Evolutionary conservation across 2,888 invertebrate species (phyloP).

Genomic region (Perithous albicinctus): DNA sequence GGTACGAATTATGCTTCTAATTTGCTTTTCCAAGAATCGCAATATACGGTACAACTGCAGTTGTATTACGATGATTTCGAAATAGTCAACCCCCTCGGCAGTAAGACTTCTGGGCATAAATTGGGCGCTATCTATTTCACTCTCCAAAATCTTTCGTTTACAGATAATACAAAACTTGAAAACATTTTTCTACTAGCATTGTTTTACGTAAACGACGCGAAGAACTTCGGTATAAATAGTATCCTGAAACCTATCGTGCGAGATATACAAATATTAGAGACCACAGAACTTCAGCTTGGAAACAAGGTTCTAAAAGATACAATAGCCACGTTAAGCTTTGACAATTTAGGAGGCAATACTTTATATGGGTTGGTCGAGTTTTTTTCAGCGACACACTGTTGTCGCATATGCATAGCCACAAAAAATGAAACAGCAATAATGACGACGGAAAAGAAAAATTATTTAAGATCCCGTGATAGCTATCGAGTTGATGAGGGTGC

Average conservation of each 20-base stretch:
- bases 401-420: slow-evolving; percentile 34
- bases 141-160: not conserved
- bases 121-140: slow-evolving; percentile 9
- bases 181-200: slow-evolving; percentile 14
- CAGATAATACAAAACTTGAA: not conserved
- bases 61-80: slow-evolving; percentile 38
- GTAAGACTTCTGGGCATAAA: slow-evolving; percentile 26
- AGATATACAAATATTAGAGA: slow-evolving; percentile 22
- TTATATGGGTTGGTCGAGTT: slow-evolving; percentile 51
- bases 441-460: slow-evolving; percentile 40
- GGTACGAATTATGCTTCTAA: not conserved
- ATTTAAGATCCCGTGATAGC: slow-evolving; percentile 29
- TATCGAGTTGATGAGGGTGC: not conserved
- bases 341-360: slow-evolving; percentile 59
- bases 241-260: not conserved
- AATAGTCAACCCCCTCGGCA: slow-evolving; percentile 13
- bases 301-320: not conserved
- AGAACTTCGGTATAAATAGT: not conserved
- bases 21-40: not conserved
- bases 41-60: not conserved
- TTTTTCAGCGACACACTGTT: slow-evolving; percentile 30
- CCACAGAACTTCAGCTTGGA: not conserved
- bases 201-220: slow-evolving; percentile 9
- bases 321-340: slow-evolving; percentile 8
- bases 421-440: too few species aligned